phyloP scores from a whole-genome alignment of 2,797 vertebrate genomes.

The Sebastes cheni region DNA sequence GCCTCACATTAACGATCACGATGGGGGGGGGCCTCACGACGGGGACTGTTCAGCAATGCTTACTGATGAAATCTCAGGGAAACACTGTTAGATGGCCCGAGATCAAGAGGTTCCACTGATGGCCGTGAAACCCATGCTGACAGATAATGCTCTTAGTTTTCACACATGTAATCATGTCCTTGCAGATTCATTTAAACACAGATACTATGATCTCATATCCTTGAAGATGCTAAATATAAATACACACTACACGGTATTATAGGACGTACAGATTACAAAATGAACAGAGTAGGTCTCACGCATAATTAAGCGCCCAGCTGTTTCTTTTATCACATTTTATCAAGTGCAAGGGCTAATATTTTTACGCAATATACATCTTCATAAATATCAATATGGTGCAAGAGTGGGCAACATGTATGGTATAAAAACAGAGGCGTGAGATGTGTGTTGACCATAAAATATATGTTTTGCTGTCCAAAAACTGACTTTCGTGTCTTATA shows the following conservation, averaged over 20 bases:
- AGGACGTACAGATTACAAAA: background rate
- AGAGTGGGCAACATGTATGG: background rate
- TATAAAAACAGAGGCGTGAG: background rate
- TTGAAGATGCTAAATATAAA: background rate
- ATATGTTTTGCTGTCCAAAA: background rate
- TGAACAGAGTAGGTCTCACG: background rate
- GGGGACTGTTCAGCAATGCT: constrained; percentile 2
- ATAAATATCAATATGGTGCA: background rate
- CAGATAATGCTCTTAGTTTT: background rate
- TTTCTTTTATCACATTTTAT: constrained; percentile 1
- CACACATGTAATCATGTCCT: background rate
- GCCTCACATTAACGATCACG: constrained; percentile 37
- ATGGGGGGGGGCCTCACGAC: background rate
- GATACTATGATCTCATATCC: background rate
- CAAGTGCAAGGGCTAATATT: background rate
- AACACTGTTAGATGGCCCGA: background rate
- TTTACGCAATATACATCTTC: background rate
- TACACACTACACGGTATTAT: background rate
- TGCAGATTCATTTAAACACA: background rate
- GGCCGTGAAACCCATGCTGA: background rate
- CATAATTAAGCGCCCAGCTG: constrained; percentile 9
- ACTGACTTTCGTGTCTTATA: background rate
- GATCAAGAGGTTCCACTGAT: background rate
- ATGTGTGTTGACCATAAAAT: background rate
- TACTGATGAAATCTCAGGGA: constrained; percentile 25